Evolutionary conservation across 2,113 vertebrate species (phyloP).

Genomic region (Phasianus colchicus): DNA sequence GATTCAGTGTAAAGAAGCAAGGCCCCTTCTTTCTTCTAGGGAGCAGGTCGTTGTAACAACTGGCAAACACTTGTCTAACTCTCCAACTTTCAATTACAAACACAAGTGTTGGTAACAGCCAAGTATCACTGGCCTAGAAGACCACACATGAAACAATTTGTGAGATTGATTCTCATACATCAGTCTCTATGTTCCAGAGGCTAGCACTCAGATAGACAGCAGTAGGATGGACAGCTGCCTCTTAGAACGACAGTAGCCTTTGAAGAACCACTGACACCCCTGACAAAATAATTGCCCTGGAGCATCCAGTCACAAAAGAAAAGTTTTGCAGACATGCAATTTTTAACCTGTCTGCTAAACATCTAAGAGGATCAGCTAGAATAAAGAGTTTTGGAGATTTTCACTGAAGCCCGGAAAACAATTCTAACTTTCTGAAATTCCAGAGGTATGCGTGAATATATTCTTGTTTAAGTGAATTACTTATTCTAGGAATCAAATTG

Average conservation of each 20-base stretch:
- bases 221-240: background rate
- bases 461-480: background rate
- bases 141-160: background rate
- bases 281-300: background rate
- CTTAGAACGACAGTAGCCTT: background rate
- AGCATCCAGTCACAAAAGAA: background rate
- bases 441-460: background rate
- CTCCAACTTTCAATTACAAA: no score
- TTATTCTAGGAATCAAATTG: constrained; percentile 31
- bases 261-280: background rate
- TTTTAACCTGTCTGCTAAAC: background rate
- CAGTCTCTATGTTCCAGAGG: background rate
- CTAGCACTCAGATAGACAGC: background rate
- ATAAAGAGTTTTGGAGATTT: background rate
- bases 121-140: background rate
- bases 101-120: background rate
- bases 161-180: background rate
- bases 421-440: background rate
- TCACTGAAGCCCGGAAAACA: background rate
- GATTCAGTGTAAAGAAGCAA: background rate
- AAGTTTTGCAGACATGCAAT: background rate
- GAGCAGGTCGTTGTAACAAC: background rate
- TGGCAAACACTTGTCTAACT: background rate
- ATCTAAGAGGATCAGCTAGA: background rate
- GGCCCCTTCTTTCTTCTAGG: background rate